Conservation (phyloP, 1,140 invertebrate species). For the Leptinotarsa defecta region DNA sequence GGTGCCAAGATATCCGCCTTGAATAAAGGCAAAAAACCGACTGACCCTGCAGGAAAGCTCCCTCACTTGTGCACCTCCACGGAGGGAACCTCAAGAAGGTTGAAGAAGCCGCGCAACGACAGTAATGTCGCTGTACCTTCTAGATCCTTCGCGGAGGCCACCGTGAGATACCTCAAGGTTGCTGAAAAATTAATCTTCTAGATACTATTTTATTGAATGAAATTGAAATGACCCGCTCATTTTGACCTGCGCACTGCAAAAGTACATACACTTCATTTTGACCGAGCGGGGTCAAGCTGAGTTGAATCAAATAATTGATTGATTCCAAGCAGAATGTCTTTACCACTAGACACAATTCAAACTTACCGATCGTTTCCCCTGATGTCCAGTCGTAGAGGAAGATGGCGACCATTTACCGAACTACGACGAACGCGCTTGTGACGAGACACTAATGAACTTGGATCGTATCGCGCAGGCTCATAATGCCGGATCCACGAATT, state of each 20-base stretch:
- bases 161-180: no score
- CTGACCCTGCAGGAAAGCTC: no score
- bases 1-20: no score
- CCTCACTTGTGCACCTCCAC: no score
- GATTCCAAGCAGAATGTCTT: not conserved
- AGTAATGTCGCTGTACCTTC: no score
- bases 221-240: not conserved
- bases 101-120: no score
- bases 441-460: slow-evolving; percentile 40
- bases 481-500: slow-evolving; percentile 53
- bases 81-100: no score
- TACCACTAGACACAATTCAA: not conserved
- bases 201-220: not conserved
- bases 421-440: slow-evolving; percentile 44
- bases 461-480: slow-evolving; percentile 51
- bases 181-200: no score
- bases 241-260: not conserved
- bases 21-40: no score
- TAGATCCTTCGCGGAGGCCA: no score
- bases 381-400: slow-evolving; percentile 45
- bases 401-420: slow-evolving; percentile 23
- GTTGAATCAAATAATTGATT: not conserved
- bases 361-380: slow-evolving; percentile 50
- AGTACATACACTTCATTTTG: not conserved
- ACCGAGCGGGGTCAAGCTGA: not conserved